Evolutionary conservation across 2,888 invertebrate species (phyloP), one percentile per base, ranked within the genome.

Genomic region (Embidobia sp.): DNA sequence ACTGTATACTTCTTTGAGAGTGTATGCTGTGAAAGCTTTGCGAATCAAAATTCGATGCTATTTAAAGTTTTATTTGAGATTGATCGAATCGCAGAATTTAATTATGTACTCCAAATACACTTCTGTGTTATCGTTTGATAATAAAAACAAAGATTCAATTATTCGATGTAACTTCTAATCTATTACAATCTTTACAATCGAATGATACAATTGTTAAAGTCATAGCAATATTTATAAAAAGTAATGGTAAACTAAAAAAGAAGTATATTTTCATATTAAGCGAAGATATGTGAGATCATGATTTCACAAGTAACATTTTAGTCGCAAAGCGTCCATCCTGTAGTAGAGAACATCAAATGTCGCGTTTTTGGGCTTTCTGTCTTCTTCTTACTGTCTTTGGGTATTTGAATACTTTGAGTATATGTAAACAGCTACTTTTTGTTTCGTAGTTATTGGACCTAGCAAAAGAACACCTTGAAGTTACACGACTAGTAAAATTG

Each of bases 71-170:
- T 4, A 57, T 55, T 57, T 67, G 5, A 57, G 16, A 67, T 57
- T 40, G 16, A 67, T 55, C 48, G 55, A 67, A 55, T 67, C 55
- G 55, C 35, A 67, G 29, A 67, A 67, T 67, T 55, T 27, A 40
- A 48, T 48, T 16, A 49, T 48, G 35, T 33, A 16, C 35, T 48
- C 13, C 31, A 27, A 48, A 46, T 13, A 40, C 37, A 22, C 19
- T 19, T 33, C n/a, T 16, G 16, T 31, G 10, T 16, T 31, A 48
- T 26, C 18, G 6, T 46, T 15, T 31, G 27, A 15, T 11, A 11
- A 13, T 31, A 11, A 11, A 19, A 33, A 51, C n/a, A n/a, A n/a
- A n/a, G n/a, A n/a, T n/a, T n/a, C n/a, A n/a, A n/a, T n/a, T n/a
- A n/a, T n/a, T n/a, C n/a, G n/a, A n/a, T n/a, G n/a, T n/a, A n/a